phyloP scores from a whole-genome alignment of 2,113 vertebrate species.

The Alaudala cheleensis region DNA sequence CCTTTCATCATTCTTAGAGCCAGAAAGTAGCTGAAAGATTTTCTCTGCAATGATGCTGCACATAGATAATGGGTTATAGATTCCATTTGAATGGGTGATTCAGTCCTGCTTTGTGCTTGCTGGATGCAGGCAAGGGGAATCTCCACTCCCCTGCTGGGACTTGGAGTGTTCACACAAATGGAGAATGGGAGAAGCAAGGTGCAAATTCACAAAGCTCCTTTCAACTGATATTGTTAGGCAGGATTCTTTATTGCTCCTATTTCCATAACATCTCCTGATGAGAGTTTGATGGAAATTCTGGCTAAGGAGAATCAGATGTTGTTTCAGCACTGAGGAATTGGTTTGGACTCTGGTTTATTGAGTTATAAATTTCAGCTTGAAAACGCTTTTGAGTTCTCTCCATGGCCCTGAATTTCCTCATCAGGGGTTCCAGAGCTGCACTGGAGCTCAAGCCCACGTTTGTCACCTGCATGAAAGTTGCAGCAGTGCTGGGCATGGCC shows the following conservation, averaged over 20 bases:
- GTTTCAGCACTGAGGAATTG: not conserved
- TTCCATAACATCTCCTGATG: not conserved
- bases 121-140: not conserved
- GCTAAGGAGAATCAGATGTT: not conserved
- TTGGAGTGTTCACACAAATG: not conserved
- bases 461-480: not conserved
- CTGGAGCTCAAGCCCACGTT: fast-evolving
- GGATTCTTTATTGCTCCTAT: not conserved
- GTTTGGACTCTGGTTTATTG: not conserved
- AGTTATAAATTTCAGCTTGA: not conserved
- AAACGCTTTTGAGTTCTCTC: not conserved
- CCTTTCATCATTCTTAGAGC: not conserved
- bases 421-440: not conserved
- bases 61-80: not conserved
- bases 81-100: not conserved
- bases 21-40: not conserved
- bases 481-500: not conserved
- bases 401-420: not conserved
- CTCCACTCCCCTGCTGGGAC: not conserved
- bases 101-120: not conserved
- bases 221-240: not conserved
- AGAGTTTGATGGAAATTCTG: not conserved
- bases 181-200: not conserved
- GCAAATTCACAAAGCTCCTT: not conserved
- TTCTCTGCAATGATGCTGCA: not conserved